Evolutionary conservation across 2,113 vertebrate species (phyloP).

Genomic region (Ibidorhyncha struthersii): DNA sequence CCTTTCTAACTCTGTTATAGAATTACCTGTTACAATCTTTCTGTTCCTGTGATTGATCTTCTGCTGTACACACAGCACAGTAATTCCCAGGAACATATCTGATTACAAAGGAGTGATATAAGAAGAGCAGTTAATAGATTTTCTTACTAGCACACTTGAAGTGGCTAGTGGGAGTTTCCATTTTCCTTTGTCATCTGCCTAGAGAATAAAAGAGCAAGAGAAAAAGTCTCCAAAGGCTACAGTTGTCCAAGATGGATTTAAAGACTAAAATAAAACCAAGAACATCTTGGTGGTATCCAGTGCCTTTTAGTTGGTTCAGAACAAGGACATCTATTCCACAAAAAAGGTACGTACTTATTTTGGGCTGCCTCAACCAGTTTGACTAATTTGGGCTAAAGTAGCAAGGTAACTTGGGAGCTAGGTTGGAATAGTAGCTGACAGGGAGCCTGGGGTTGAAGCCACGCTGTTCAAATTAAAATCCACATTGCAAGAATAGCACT

Average conservation of each 20-base stretch:
- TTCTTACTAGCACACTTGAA: neutral
- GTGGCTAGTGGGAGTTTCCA: neutral
- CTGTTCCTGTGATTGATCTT: neutral
- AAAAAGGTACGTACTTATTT: neutral
- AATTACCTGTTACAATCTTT: neutral
- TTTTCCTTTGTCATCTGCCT: neutral
- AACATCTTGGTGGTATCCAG: neutral
- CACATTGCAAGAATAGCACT: neutral
- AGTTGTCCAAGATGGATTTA: neutral
- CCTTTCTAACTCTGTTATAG: neutral
- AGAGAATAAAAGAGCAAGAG: neutral
- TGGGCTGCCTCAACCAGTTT: neutral
- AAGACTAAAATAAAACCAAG: neutral
- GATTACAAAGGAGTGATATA: neutral
- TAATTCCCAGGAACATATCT: slow-evolving; percentile 10
- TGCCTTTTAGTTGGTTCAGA: neutral
- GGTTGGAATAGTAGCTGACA: neutral
- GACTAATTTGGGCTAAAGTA: neutral
- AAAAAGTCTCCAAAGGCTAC: neutral
- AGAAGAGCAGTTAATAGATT: slow-evolving; percentile 1
- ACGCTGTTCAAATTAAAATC: neutral
- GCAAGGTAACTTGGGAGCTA: neutral
- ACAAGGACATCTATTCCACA: neutral
- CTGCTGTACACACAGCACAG: neutral
- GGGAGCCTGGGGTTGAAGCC: neutral